Percentiles rank a stretch among this genome's conserved stretches.
Evolutionary conservation across 2,797 vertebrate genomes (phyloP).

Genomic region (Pangasius mekongensis): DNA sequence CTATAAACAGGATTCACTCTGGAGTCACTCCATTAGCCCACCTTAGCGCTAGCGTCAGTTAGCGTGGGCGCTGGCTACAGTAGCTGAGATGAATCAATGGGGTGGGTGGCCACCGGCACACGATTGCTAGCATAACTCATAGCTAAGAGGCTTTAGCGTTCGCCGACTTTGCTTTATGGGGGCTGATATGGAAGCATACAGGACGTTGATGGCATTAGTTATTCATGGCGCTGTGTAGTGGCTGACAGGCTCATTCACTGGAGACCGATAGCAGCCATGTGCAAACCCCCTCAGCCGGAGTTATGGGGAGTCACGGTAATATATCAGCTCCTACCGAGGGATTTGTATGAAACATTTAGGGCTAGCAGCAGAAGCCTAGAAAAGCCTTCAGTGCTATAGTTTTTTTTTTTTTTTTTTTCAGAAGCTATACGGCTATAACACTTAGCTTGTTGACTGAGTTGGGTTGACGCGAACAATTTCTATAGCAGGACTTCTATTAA

Average conservation of each 20-base stretch:
- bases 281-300: constrained; percentile 33
- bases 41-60: constrained; percentile 25
- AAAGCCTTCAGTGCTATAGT: neutral
- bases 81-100: constrained; percentile 28
- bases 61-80: constrained; percentile 1
- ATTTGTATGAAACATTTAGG: neutral
- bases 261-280: constrained; percentile 46
- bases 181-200: constrained; percentile 45
- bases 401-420: neutral
- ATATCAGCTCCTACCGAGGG: constrained; percentile 20
- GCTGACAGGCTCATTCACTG: constrained; percentile 46
- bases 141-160: constrained; percentile 36
- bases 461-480: neutral
- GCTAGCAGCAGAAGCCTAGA: too few relatives aligned
- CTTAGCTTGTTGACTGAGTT: neutral
- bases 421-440: neutral
- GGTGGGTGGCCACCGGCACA: constrained; percentile 24
- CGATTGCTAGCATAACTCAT: constrained; percentile 38
- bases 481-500: neutral
- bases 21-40: neutral
- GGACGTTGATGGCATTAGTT: constrained; percentile 43
- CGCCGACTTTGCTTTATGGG: constrained; percentile 41
- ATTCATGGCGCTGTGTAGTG: constrained; percentile 38
- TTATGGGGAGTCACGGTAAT: constrained; percentile 32
- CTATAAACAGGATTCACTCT: neutral